Percentiles rank a stretch among this genome's conserved stretches.
Evolutionary conservation across 1,140 invertebrate genomes (phyloP).

Genomic region (Battus philenor): DNA sequence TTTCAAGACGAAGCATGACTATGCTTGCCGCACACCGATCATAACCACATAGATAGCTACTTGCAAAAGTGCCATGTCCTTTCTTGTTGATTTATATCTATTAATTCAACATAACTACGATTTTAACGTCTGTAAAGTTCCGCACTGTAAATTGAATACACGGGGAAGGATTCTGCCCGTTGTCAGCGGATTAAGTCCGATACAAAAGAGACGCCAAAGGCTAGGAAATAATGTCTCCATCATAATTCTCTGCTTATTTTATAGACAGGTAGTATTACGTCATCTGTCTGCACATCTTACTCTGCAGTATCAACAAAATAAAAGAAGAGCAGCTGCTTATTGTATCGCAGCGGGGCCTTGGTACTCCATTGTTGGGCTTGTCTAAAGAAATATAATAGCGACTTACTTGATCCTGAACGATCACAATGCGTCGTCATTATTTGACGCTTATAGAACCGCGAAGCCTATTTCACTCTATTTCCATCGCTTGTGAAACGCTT

Average conservation of each 20-base stretch:
- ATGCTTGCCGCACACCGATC: no score
- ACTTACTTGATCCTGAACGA: constrained; percentile 59
- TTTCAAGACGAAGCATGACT: no score
- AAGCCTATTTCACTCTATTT: constrained; percentile 34
- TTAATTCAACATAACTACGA: background rate
- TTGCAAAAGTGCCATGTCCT: no score
- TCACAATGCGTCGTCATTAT: constrained; percentile 58
- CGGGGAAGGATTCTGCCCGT: constrained; percentile 9
- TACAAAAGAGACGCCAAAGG: constrained; percentile 31
- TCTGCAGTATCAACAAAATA: constrained; percentile 43
- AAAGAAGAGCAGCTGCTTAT: constrained; percentile 56
- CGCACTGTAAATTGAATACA: constrained; percentile 7
- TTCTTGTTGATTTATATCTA: background rate
- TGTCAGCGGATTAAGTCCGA: constrained; percentile 15
- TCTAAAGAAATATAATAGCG: constrained; percentile 66
- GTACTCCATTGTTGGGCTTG: constrained; percentile 51
- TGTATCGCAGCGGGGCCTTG: constrained; percentile 63
- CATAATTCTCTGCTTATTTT: constrained; percentile 33
- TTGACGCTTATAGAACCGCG: constrained; percentile 43
- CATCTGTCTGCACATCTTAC: constrained; percentile 41
- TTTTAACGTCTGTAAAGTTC: constrained; percentile 2
- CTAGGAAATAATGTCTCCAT: constrained; percentile 29
- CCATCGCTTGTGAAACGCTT: constrained; percentile 18
- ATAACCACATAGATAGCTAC: no score
- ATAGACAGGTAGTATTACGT: constrained; percentile 43